Evolutionary conservation across 2,113 vertebrate species (phyloP).

Genomic region (Macroglossus sobrinus): DNA sequence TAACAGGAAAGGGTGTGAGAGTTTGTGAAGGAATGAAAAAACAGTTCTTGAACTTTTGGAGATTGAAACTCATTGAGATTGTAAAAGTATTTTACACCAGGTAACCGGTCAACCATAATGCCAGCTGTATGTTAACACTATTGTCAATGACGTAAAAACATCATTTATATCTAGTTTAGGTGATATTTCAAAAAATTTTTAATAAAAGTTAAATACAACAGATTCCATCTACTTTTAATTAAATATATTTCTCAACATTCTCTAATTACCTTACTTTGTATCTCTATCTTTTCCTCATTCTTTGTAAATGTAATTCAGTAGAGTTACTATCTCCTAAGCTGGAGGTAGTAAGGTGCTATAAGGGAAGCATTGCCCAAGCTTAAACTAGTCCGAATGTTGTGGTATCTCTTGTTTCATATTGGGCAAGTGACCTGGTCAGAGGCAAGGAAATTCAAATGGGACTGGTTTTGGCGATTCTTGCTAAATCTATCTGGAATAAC

Average conservation of each 20-base stretch:
- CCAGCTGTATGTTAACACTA: background rate
- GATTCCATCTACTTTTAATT: background rate
- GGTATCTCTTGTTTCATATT: background rate
- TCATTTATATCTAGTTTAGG: background rate
- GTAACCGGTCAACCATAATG: background rate
- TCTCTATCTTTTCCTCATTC: background rate
- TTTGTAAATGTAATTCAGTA: background rate
- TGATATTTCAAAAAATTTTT: background rate
- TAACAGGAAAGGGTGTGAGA: background rate
- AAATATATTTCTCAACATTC: background rate
- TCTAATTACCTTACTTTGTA: background rate
- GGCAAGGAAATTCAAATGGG: background rate
- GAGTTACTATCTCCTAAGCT: background rate
- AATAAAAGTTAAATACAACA: background rate
- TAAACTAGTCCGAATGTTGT: background rate
- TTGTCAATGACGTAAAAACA: background rate
- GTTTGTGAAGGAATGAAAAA: background rate
- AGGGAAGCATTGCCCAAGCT: background rate
- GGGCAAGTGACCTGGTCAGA: background rate
- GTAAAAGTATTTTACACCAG: background rate
- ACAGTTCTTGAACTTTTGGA: background rate
- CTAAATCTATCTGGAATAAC: background rate
- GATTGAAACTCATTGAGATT: background rate
- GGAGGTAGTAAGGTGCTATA: fast-evolving
- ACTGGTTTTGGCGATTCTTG: background rate